phyloP scores from a whole-genome alignment of 2,888 invertebrate species.

The Pecten maximus region DNA sequence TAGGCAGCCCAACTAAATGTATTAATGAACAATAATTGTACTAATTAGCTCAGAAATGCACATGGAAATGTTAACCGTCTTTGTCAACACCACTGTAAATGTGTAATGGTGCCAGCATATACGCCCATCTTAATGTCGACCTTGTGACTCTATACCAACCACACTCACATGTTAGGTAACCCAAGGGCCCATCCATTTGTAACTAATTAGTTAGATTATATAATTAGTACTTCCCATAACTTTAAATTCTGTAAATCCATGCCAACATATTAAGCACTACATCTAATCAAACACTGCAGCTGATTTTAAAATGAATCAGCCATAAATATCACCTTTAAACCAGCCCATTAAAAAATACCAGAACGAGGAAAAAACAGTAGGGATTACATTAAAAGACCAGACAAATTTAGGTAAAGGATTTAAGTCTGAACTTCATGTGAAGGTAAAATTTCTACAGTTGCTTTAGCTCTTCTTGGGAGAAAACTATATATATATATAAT shows the following conservation, averaged over 20 bases:
- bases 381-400: too few species aligned
- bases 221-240: not conserved
- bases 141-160: not conserved
- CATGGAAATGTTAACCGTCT: not conserved
- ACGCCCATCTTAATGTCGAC: not conserved
- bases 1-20: not conserved
- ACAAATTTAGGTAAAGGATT: too few species aligned
- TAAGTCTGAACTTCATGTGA: too few species aligned
- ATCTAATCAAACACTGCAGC: not conserved
- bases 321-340: not conserved
- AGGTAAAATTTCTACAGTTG: too few species aligned
- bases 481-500: too few species aligned
- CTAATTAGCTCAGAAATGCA: not conserved
- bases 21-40: conserved; percentile 5
- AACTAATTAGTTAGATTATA: not conserved
- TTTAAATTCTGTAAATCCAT: not conserved
- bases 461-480: too few species aligned
- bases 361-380: too few species aligned
- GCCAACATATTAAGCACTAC: not conserved
- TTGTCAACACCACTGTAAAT: not conserved
- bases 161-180: not conserved
- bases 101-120: not conserved
- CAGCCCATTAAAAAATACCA: too few species aligned
- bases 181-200: not conserved
- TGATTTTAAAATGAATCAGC: not conserved